phyloP scores from a whole-genome alignment of 2,888 invertebrate species.

The Apoda limacodes region DNA sequence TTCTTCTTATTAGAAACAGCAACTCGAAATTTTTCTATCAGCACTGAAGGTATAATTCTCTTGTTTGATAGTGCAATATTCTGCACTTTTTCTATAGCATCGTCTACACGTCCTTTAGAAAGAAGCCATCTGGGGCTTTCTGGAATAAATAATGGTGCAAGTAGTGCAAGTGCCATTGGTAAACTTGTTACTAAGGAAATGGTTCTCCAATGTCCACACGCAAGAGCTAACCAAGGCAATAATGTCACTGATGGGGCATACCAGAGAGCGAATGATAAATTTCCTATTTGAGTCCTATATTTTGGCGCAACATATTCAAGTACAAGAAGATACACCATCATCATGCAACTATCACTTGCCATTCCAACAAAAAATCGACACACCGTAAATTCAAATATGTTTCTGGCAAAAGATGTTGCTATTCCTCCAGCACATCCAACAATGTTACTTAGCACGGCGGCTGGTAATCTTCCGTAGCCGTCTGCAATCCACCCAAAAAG shows the following conservation, averaged over 20 bases:
- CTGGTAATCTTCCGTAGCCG: slow-evolving; percentile 15
- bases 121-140: slow-evolving; percentile 19
- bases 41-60: slow-evolving; percentile 10
- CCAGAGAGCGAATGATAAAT: slow-evolving; percentile 17
- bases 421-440: slow-evolving; percentile 16
- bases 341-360: slow-evolving; percentile 18
- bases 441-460: slow-evolving; percentile 11
- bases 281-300: slow-evolving; percentile 16
- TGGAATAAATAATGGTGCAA: slow-evolving; percentile 15
- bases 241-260: slow-evolving; percentile 10
- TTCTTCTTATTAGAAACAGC: slow-evolving; percentile 5
- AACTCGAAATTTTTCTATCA: slow-evolving; percentile 12
- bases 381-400: slow-evolving; percentile 13
- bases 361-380: slow-evolving; percentile 18
- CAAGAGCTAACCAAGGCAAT: slow-evolving; percentile 17
- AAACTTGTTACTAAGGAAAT: slow-evolving; percentile 14
- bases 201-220: slow-evolving; percentile 17
- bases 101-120: slow-evolving; percentile 3
- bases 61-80: slow-evolving; percentile 15
- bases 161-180: neutral
- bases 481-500: slow-evolving; percentile 16
- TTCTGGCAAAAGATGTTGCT: slow-evolving; percentile 11
- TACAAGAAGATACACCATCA: slow-evolving; percentile 18
- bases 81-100: slow-evolving; percentile 13
- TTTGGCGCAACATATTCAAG: slow-evolving; percentile 19